Evolutionary conservation across 1,140 invertebrate species (phyloP).

Genomic region (Orchesella cincta): DNA sequence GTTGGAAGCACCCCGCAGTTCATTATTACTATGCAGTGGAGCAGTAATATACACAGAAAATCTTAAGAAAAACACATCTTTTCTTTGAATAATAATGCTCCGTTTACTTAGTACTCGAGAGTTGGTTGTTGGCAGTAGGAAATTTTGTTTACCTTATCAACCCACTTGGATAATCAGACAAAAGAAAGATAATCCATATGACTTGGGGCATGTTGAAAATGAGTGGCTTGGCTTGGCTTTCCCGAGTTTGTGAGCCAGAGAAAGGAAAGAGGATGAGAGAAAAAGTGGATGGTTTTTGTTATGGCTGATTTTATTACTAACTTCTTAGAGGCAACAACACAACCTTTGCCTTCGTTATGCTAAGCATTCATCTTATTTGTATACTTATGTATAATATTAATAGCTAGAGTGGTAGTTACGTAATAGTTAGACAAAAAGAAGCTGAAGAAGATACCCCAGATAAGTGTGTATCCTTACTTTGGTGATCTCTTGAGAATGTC

Average conservation of each 20-base stretch:
- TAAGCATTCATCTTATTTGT: not conserved
- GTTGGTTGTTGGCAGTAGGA: not conserved
- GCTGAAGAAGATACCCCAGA: not conserved
- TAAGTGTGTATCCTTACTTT: slow-evolving; percentile 10
- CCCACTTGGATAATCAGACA: not conserved
- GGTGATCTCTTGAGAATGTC: slow-evolving; percentile 13
- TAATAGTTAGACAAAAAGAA: not conserved
- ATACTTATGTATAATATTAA: not conserved
- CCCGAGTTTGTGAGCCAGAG: not conserved
- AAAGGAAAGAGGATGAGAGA: not conserved
- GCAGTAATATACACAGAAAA: not conserved
- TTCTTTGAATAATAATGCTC: not conserved
- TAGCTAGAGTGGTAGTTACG: not conserved
- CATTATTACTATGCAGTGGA: not conserved
- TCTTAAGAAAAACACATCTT: not conserved
- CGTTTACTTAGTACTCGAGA: not conserved
- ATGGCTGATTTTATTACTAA: not conserved
- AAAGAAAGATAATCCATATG: slow-evolving; percentile 3
- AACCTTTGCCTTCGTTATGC: not conserved
- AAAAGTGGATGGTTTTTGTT: not conserved
- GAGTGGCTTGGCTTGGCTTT: not conserved
- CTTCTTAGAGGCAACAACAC: not conserved
- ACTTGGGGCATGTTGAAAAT: slow-evolving; percentile 12
- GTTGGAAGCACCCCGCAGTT: too few species aligned
- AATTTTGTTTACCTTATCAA: slow-evolving; percentile 4